Conservation (phyloP, 2,888 invertebrate genomes). For the Cephalotes varians region DNA sequence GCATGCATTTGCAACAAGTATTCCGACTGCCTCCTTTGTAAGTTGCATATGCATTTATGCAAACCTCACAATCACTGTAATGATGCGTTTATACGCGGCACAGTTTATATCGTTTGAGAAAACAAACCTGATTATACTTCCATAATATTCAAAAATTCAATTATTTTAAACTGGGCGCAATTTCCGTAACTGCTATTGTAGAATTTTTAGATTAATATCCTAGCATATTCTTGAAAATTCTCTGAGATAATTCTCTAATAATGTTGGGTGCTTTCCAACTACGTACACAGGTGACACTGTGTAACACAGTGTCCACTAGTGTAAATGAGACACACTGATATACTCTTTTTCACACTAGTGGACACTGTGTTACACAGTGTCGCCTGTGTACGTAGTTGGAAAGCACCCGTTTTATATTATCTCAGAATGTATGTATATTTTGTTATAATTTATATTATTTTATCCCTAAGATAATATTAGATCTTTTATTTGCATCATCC, state of each 20-base stretch:
- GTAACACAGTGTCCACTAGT: no score
- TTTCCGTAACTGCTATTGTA: neutral
- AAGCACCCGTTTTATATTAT: no score
- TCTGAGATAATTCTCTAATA: no score
- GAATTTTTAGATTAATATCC: neutral
- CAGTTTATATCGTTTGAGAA: neutral
- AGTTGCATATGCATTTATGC: conserved; percentile 50
- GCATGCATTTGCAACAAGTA: conserved; percentile 40
- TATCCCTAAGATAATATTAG: neutral
- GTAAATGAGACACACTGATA: no score
- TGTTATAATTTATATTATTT: no score
- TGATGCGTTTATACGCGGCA: neutral
- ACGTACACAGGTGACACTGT: no score
- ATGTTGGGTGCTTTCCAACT: no score
- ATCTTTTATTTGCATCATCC: neutral
- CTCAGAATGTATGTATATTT: no score
- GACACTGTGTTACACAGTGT: no score
- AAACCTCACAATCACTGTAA: conserved; percentile 18
- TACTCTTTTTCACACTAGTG: no score
- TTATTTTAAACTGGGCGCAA: neutral
- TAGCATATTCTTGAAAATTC: neutral
- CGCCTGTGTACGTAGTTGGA: no score
- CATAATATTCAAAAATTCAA: neutral
- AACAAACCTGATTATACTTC: neutral
- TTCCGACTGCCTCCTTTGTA: conserved; percentile 29